Conservation (phyloP, 92 coral and sea anemone genomes). For the Porites rus region DNA sequence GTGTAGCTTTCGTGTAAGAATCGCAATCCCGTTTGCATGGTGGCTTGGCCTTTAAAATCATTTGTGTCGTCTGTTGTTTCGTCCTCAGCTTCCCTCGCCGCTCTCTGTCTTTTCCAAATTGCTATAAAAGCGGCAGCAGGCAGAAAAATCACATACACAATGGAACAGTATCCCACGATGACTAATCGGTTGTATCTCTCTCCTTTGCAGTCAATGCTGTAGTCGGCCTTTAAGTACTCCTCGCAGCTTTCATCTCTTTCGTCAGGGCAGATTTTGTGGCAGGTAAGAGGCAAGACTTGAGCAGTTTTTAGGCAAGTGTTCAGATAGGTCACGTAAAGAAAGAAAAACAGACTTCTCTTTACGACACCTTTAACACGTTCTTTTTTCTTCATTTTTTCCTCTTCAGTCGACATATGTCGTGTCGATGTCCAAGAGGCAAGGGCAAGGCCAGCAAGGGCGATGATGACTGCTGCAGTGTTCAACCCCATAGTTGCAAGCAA, state of each 20-base stretch:
- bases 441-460: not conserved
- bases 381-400: not conserved
- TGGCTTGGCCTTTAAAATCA: not conserved
- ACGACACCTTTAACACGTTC: not conserved
- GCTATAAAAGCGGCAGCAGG: too few relatives aligned
- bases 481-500: not conserved
- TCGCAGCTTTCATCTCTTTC: too few relatives aligned
- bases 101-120: not conserved
- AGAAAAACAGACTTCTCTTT: not conserved
- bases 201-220: too few relatives aligned
- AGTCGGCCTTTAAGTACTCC: too few relatives aligned
- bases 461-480: not conserved
- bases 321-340: not conserved
- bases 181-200: too few relatives aligned
- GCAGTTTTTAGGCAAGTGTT: not conserved
- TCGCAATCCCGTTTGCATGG: not conserved
- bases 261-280: not conserved
- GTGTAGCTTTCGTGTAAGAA: constrained; percentile 22
- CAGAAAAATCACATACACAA: too few relatives aligned
- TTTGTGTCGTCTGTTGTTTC: not conserved
- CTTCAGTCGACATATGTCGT: not conserved
- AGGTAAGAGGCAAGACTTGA: not conserved
- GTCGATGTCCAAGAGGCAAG: not conserved
- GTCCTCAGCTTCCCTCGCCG: not conserved
- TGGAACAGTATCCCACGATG: too few relatives aligned